Evolutionary conservation across 1,140 invertebrate genomes (phyloP).

Genomic region (Gryon sp.): DNA sequence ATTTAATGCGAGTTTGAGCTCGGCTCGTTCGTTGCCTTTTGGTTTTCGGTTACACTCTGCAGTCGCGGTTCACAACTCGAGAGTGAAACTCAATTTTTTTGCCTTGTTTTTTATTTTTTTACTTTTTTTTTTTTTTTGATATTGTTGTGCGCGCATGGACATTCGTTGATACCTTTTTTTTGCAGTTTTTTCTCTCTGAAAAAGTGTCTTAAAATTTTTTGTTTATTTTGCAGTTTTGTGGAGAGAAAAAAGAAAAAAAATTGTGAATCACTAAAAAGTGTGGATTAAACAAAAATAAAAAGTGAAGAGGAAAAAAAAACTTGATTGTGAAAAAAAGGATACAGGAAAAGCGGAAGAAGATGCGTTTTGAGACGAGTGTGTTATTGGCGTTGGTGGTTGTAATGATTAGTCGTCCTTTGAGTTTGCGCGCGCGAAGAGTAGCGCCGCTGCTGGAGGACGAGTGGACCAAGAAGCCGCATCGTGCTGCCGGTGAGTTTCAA

Average conservation of each 20-base stretch:
- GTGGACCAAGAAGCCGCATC: slow-evolving; percentile 73
- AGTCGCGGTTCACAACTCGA: background rate
- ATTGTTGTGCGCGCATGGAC: too few relatives aligned
- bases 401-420: slow-evolving; percentile 65
- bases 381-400: too few relatives aligned
- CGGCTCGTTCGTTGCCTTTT: background rate
- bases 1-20: slow-evolving; percentile 17
- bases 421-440: slow-evolving; percentile 65
- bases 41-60: slow-evolving; percentile 10
- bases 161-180: too few relatives aligned
- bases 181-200: too few relatives aligned
- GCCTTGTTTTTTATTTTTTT: too few relatives aligned
- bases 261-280: too few relatives aligned
- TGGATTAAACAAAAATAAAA: slow-evolving; percentile 11
- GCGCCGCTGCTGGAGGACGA: slow-evolving; percentile 76
- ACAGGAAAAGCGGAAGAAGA: slow-evolving; percentile 11
- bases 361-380: background rate
- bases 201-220: too few relatives aligned
- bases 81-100: slow-evolving; percentile 47
- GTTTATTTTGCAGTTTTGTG: too few relatives aligned
- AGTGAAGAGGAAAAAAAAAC: too few relatives aligned
- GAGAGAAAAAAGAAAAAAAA: too few relatives aligned
- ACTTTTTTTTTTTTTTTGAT: too few relatives aligned
- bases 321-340: too few relatives aligned
- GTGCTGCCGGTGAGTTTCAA: slow-evolving; percentile 71